Base-by-base conservation (phyloP, 2,888 invertebrate species). In the Isoperla grammatica region DNA sequence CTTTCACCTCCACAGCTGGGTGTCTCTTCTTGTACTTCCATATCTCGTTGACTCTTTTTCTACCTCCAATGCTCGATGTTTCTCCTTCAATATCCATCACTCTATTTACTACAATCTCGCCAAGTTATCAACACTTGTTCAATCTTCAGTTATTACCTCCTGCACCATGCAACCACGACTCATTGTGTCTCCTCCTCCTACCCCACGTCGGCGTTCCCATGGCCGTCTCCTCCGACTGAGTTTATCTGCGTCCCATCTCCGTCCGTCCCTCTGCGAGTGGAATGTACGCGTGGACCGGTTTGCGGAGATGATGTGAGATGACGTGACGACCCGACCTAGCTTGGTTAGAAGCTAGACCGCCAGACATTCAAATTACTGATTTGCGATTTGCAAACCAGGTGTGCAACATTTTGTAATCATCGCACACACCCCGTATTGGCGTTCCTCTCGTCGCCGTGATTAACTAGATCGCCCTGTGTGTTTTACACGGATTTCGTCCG, bases 201-300 rank as follows among this genome's bases (percentile, higher is more conserved):
- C n/a, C n/a, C n/a, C n/a, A n/a, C n/a, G n/a, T n/a, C n/a, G n/a
- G n/a, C n/a, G n/a, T n/a, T n/a, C n/a, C n/a, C n/a, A n/a, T n/a
- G n/a, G n/a, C n/a, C n/a, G n/a, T n/a, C n/a, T n/a, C n/a, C n/a
- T n/a, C n/a, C n/a, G n/a, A n/a, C n/a, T n/a, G 29, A 29, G 29
- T 29, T 29, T 57, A 19, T 35, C 39, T 13, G 23, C n/a, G 11
- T 22, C 57, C 57, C 13, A 15, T 45, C 42, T 53, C 46, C 43
- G 19, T 53, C 45, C 29, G 29, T 4, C 4, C 5, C 29, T 8
- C 5, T 6, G 29, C 29, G 29, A 29, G 37, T 42, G 46, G 54
- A 59, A 53, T 53, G 46, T 53, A 46, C 59, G 37, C 49, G 53
- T 15, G 22, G 50, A 50, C 23, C 50, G 35, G 23, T 50, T 50